Conservation (phyloP, 2,113 vertebrate genomes). For the Hydropotes inermis region DNA sequence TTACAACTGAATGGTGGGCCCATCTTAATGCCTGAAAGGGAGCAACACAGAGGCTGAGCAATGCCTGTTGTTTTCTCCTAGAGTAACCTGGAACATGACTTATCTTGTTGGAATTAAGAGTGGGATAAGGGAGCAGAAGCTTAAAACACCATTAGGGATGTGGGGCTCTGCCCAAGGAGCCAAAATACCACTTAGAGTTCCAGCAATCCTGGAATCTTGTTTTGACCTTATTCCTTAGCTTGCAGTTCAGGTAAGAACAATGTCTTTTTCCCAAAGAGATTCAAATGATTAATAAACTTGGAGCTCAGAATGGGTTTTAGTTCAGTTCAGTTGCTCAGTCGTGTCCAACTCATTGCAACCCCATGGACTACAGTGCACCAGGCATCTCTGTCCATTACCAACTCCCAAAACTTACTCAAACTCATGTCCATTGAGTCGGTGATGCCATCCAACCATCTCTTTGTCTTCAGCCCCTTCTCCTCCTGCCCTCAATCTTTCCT, state of each 20-base stretch:
- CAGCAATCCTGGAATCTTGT: conserved; percentile 28
- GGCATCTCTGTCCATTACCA: neutral
- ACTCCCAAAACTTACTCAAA: neutral
- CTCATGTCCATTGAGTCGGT: neutral
- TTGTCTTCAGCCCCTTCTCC: neutral
- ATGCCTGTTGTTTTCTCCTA: neutral
- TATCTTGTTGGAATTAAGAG: conserved; percentile 15
- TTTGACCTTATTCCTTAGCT: neutral
- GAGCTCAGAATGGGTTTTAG: neutral
- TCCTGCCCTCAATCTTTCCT: neutral
- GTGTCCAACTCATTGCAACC: neutral
- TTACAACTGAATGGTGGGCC: neutral
- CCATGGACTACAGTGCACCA: neutral
- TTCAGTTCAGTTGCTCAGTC: neutral
- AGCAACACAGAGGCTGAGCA: neutral
- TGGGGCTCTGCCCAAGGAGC: conserved; percentile 30
- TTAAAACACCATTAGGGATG: conserved; percentile 9
- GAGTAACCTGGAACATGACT: conserved; percentile 28
- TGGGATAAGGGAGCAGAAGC: conserved; percentile 29
- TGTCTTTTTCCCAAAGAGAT: neutral
- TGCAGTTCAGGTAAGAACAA: neutral
- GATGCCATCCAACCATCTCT: neutral
- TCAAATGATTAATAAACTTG: neutral
- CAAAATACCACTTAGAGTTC: neutral
- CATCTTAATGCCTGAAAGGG: neutral